Base-by-base conservation (phyloP, 2,797 vertebrate genomes). In the Chiropotes sagulatus region DNA sequence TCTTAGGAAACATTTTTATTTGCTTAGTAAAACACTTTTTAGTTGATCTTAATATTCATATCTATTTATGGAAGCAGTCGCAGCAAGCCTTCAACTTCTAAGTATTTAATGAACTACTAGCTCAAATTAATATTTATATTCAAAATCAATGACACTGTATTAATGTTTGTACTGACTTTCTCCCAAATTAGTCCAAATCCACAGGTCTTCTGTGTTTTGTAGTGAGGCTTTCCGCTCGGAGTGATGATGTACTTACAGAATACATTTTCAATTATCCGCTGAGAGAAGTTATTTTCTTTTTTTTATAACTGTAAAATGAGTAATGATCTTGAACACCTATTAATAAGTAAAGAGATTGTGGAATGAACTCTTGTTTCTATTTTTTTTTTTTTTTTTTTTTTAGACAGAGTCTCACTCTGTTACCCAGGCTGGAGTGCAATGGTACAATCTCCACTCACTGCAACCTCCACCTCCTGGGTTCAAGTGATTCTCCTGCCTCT, bases 1-100 rank as follows among this genome's bases (percentile, higher is more conserved):
- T 76, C 6, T 8, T 87, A 95, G 8, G 28, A 92, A 96, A 93
- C 67, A 76, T n/a, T 91, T 97, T 96, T 75, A 96, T 90, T 97
- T 91, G 48, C 52, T 88, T 85, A 82, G 81, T 81, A 94, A 92
- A 92, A 90, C 5, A 15, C 12, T 44, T 88, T 94, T 89, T 75
- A 92, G 78, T 75, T 33, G 44, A 61, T 73, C 33, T 88, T 95
- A 90, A 90, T 96, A 54, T 88, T 61, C 1, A 2, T 67, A 92
- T 79, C 79, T 87, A 85, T 79, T 96, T 96, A 95, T 86, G 93
- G n/a, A 92, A 94, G 44, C 19, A 44, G 46, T 82, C 41, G 20
- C 39, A 76, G 54, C 30, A 94, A 87, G n/a, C 17, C 73, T 93
- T 90, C 39, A 95, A 81, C 64, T 88, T 95, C 13, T 11, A 94